Base-by-base conservation (phyloP, 2,888 invertebrate species). In the Onchidella celtica region DNA sequence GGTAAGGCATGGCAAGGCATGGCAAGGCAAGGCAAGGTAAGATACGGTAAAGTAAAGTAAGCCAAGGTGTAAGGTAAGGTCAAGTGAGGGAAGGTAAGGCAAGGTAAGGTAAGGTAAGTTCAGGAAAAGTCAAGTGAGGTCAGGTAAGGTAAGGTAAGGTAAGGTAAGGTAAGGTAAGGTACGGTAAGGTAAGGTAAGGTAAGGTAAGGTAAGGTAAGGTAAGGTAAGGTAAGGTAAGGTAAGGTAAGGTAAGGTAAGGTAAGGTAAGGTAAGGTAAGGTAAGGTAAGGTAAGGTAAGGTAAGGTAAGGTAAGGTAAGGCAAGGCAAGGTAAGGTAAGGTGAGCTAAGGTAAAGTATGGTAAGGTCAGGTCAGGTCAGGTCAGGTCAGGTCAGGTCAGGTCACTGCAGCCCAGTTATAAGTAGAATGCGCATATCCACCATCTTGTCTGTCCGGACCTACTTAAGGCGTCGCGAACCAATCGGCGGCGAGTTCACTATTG, bases 161-260 rank as follows among this genome's bases (percentile, higher is more conserved):
- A n/a, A 34, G 61, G 47, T 34, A 36, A 63, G 36, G 63, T 61
- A 61, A 61, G 29, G 47, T 61, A 24, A 74, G 61, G 47, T 29
- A 61, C 34, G 36, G 61, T 61, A 32, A 36, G 47, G 57, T 61
- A 29, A 34, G 59, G 38, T 61, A 36, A 74, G 61, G 36, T 61
- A 61, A 32, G 61, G 47, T 59, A 36, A 61, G 63, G 21, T 27
- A 9, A 74, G 36, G 36, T 11, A 36, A 61, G 36, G 47, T 61
- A 3, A 74, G 74, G 17, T 61, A 32, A 74, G 47, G 38, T 36
- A 9, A 34, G 34, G 47, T 34, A 24, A 74, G 61, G 63, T 36
- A 74, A 61, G 57, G 47, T 61, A 24, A 74, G 36, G 47, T 27
- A 61, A 61, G 38, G 61, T 61, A 32, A 61, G 24, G 32, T 61